Percentiles rank a stretch among this genome's conserved stretches.
Conservation (phyloP, 2,888 invertebrate species). For the Habrosyne pyritoides region DNA sequence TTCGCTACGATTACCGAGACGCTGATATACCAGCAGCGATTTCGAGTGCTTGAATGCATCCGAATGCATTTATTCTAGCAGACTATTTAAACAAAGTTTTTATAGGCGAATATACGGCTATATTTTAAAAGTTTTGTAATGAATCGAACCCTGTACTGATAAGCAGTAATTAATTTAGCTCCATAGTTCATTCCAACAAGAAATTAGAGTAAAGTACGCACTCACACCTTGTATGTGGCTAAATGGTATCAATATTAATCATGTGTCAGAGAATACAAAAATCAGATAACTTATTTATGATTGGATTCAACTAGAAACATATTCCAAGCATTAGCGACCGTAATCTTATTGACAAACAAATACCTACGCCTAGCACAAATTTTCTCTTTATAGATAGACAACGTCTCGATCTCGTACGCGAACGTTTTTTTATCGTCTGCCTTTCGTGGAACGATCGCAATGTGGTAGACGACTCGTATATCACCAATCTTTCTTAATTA, state of each 20-base stretch:
- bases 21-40: constrained; percentile 45
- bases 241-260: background rate
- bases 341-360: background rate
- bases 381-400: constrained; percentile 20
- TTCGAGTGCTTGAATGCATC: constrained; percentile 55
- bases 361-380: constrained; percentile 13
- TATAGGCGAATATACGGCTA: background rate
- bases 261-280: background rate
- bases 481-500: constrained; percentile 28
- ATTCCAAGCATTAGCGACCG: background rate
- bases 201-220: background rate
- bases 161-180: background rate
- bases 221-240: background rate
- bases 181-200: background rate
- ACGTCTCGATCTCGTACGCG: constrained; percentile 17
- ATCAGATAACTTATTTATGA: background rate
- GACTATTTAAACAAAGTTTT: constrained; percentile 26
- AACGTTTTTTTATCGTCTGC: constrained; percentile 24
- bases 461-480: constrained; percentile 21
- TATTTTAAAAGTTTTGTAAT: background rate
- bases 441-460: constrained; percentile 26
- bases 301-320: background rate
- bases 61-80: constrained; percentile 52
- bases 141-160: background rate
- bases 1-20: constrained; percentile 58